Conservation (phyloP, 2,888 invertebrate genomes). For the Penaeus monodon region DNA sequence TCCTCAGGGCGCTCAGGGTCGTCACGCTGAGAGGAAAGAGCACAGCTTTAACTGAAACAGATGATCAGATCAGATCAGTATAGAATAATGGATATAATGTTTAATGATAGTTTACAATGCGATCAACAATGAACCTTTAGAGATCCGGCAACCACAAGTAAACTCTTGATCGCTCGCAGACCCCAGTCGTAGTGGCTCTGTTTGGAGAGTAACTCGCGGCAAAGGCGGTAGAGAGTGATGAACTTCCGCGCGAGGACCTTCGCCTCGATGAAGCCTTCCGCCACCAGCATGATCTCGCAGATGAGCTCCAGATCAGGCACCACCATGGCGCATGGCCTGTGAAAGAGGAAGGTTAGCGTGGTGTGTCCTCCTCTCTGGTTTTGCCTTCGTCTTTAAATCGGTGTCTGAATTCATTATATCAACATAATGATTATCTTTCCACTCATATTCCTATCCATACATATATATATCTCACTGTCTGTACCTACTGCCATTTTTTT, state of each 20-base stretch:
- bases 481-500: too few species aligned
- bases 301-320: conserved; percentile 97
- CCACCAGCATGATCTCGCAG: conserved; percentile 98
- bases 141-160: conserved; percentile 94
- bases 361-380: too few species aligned
- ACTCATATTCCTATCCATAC: too few species aligned
- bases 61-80: neutral
- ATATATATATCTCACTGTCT: too few species aligned
- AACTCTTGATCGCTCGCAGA: conserved; percentile 93
- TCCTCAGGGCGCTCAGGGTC: conserved; percentile 96
- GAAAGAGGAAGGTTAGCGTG: conserved; percentile 69
- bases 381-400: too few species aligned
- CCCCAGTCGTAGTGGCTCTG: conserved; percentile 99
- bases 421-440: too few species aligned
- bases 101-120: neutral
- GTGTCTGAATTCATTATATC: too few species aligned
- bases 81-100: neutral
- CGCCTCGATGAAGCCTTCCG: conserved; percentile 97
- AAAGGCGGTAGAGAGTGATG: conserved; percentile 89
- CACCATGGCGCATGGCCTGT: conserved; percentile 96
- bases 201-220: conserved; percentile 92
- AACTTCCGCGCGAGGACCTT: conserved; percentile 93
- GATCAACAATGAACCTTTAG: conserved; percentile 79
- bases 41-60: neutral
- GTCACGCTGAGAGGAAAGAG: conserved; percentile 77